Evolutionary conservation across 2,113 vertebrate genomes (phyloP), one percentile per base, ranked within the genome.

Genomic region (Gasterosteus nipponicus): DNA sequence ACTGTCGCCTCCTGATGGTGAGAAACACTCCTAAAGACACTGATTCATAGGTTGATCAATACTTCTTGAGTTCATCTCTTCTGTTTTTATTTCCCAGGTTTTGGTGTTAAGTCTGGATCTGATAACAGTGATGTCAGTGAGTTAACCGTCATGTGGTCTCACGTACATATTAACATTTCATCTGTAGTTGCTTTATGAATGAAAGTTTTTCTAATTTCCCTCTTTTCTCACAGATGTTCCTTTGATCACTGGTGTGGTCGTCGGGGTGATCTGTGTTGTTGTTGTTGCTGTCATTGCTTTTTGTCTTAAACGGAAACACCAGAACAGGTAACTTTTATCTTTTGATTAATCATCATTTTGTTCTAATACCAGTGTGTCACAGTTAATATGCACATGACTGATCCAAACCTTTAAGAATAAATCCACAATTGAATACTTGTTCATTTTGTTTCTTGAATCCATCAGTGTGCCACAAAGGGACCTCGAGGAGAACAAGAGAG

Each of bases 1-100:
- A 56, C 35, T 6, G 19, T 5, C 0, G 8, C 1, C 59, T 19
- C 10, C 7, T 51, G 41, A 33, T 42, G 78, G 80, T 87, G 70
- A 80, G 73, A 68, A 51, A 41, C 41, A 47, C 10, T 7, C 69
- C 62, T 14, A 33, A 31, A 53, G 7, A 2, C 9, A 19, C 35
- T 3, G 1, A 39, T 63, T 10, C 1, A 60, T 11, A 19, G 1
- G 18, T 70, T 7, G 6, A 60, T 15, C 19, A 1, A 4, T 3
- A 18, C 56, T 49, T 7, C 16, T 5, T 6, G 5, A 4, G 12
- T 19, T 67, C 46, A 67, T 12, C 29, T 47, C 22, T 33, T 1
- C 22, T 22, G n/a, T 22, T 49, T 38, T 53, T 39, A 12, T 7
- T 26, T 39, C 53, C 35, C 14, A 72, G 70, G n/a, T 62, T 19